Evolutionary conservation across 2,113 vertebrate species (phyloP).

Genomic region (Eupsittula cactorum): DNA sequence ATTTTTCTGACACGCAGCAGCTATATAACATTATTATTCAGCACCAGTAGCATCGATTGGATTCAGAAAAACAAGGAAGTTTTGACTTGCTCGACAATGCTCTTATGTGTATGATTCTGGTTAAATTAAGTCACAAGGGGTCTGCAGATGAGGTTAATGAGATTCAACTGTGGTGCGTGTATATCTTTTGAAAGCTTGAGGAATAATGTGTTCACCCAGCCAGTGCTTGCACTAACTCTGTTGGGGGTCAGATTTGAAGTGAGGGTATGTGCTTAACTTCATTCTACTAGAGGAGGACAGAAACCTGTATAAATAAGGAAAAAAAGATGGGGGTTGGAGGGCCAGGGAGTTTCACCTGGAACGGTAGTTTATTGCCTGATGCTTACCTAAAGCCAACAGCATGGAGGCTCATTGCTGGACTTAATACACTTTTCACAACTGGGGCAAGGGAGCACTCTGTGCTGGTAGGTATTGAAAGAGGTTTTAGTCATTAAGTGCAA

Average conservation of each 20-base stretch:
- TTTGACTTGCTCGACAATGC: background rate
- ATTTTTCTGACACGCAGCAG: background rate
- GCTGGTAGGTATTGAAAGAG: background rate
- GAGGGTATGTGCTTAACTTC: background rate
- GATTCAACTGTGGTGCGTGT: background rate
- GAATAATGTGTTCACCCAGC: background rate
- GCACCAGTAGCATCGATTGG: background rate
- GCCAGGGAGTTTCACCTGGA: background rate
- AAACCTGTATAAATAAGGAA: background rate
- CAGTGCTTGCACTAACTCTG: background rate
- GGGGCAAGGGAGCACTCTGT: background rate
- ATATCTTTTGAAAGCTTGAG: background rate
- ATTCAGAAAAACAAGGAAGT: conserved; percentile 4
- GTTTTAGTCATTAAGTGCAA: background rate
- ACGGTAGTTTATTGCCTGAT: background rate
- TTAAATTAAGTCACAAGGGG: background rate
- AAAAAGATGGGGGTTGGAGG: background rate
- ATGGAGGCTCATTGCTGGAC: background rate
- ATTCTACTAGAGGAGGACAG: background rate
- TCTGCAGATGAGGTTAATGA: background rate
- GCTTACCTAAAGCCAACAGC: background rate
- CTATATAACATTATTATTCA: background rate
- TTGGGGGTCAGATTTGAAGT: background rate
- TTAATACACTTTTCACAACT: background rate
- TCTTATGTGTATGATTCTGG: background rate